Conservation (phyloP, 1,140 invertebrate species). For the Papilio helenus region DNA sequence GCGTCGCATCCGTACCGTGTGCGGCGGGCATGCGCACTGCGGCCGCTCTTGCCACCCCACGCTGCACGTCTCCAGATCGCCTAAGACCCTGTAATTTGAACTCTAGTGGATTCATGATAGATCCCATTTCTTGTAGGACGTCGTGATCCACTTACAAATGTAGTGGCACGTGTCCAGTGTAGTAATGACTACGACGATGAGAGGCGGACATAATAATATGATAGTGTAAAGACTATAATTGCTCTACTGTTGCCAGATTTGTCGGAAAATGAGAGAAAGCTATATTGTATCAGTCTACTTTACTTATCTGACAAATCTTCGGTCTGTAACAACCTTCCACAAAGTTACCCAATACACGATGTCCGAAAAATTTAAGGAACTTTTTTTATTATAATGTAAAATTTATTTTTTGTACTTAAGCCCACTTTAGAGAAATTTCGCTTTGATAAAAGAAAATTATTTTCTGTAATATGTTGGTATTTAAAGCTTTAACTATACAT, state of each 20-base stretch:
- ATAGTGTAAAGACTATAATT: not conserved
- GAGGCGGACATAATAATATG: not conserved
- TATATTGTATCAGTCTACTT: too few relatives aligned
- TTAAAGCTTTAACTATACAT: not conserved
- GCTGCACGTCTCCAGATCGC: not conserved
- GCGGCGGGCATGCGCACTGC: slow-evolving; percentile 24
- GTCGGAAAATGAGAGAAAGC: too few relatives aligned
- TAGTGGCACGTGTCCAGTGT: not conserved
- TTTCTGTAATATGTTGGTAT: not conserved
- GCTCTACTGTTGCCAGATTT: slow-evolving; percentile 51
- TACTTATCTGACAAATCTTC: too few relatives aligned
- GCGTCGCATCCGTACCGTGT: slow-evolving; percentile 15
- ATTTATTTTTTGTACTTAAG: too few relatives aligned
- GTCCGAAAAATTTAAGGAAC: too few relatives aligned
- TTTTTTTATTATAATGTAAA: too few relatives aligned
- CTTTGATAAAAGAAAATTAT: not conserved
- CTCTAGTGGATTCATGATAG: slow-evolving; percentile 1
- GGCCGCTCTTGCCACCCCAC: slow-evolving; percentile 10
- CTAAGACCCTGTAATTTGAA: slow-evolving; percentile 7
- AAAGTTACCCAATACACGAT: too few relatives aligned
- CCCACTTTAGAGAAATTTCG: too few relatives aligned
- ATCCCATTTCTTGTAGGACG: not conserved
- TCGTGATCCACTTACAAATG: slow-evolving; percentile 2
- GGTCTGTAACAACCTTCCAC: too few relatives aligned
- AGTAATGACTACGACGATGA: not conserved